Evolutionary conservation across 2,797 vertebrate genomes (phyloP), one percentile per base, ranked within the genome.

Genomic region (Pseudomugil gertrudae): DNA sequence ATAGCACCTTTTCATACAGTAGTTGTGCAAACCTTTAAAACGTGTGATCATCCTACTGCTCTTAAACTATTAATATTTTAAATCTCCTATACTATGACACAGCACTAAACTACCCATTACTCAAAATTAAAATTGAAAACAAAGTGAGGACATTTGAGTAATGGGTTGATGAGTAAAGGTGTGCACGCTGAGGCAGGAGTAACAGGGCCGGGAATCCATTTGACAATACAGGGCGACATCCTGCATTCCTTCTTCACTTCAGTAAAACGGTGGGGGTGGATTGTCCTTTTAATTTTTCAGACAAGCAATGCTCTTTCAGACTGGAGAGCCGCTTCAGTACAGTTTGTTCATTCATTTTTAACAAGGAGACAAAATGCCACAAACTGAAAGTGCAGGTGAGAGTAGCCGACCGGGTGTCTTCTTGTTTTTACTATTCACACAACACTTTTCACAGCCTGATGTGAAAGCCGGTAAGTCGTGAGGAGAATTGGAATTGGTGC

Each of bases 341-440:
- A 47, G 76, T 63, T 5, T 21, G 14, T 43, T 90, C 84, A 89
- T 90, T 40, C 65, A 89, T 90, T 84, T 88, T 91, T 89, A 87
- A 89, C 23, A 63, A 35, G 52, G 48, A 64, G 71, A 87, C 87
- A 87, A 87, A 90, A 90, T 81, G 85, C 72, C 23, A 64, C 4
- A 0, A 76, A 77, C 75, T 80, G 63, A 81, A 79, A 83, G 71
- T 30, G 80, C 79, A 77, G 68, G 61, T 55, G 43, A 74, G 38
- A 65, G 69, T 43, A 69, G 64, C 65, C 84, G 71, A 88, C 82
- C 73, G 59, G 43, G 35, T 78, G 57, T 85, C 52, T 77, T 48
- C 43, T 36, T 60, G 24, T 68, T 79, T 75, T 55, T 27, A 60
- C 64, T 57, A 56, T 74, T 73, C 72, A 72, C 57, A 66, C 43